Base-by-base conservation (phyloP, 2,888 invertebrate species). In the Eucera pruinosa region DNA sequence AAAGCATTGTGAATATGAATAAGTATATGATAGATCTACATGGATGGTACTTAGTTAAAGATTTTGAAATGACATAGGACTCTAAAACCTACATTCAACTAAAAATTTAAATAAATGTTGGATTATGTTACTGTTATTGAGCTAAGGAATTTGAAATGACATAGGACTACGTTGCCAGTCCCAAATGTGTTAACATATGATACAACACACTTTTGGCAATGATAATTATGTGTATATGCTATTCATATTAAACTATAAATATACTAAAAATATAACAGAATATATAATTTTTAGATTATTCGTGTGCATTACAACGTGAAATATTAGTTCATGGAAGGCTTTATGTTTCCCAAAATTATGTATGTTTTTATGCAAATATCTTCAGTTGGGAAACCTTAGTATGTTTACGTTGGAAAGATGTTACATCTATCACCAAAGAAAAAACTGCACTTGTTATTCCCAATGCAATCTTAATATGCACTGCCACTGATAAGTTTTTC, bases 341-440 rank as follows among this genome's bases (percentile, higher is more conserved):
- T 88, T 99, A 98, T 93, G 96, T 98, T 57, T 97, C 98, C 0
- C 98, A 98, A 93, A 97, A 97, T 93, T 98, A 97, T 94, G 94
- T 99, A 76, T 98, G 98, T 93, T 99, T 99, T 94, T 97, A 99
- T 94, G 98, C 99, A 25, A 99, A 98, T 93, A 98, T 99, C 90
- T 98, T 99, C 93, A 96, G 97, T 88, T 99, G 98, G 98, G 98
- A 98, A 93, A 98, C 98, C 6, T 95, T 94, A 90, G 94, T 98
- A 79, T 95, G 95, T 62, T 94, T 98, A 64, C 95, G 95, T 86
- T 97, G 97, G 96, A 97, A 96, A 91, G 98, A 98, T 89, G 97
- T 99, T 75, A 96, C 97, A 6, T 95, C 97, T 60, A 97, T 99
- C 91, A 98, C 98, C 48, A 99, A 99, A 93, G 98, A 98, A 93